Evolutionary conservation across 1,140 invertebrate species (phyloP).

Genomic region (Drosophila sproati): DNA sequence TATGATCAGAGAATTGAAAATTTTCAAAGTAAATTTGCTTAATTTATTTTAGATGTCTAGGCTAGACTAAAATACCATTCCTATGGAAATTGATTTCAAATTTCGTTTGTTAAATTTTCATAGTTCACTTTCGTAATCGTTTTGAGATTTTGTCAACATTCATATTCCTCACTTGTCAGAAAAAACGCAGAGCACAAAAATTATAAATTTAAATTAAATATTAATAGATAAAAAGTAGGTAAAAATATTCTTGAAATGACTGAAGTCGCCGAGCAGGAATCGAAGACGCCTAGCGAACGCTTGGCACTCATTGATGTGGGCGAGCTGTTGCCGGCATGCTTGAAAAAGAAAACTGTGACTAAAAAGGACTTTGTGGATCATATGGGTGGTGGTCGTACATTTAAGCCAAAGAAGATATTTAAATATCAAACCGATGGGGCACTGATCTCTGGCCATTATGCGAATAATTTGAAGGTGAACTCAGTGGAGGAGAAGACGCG

Average conservation of each 20-base stretch:
- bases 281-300: background rate
- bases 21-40: too few species aligned
- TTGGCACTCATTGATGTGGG: conserved; percentile 28
- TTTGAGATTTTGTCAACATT: too few species aligned
- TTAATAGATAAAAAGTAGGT: background rate
- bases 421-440: conserved; percentile 49
- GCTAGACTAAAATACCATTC: too few species aligned
- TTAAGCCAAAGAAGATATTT: conserved; percentile 2
- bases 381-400: conserved; percentile 8
- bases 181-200: background rate
- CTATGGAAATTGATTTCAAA: too few species aligned
- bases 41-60: too few species aligned
- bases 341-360: conserved; percentile 7
- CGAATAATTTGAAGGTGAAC: conserved; percentile 51
- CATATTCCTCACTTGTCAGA: background rate
- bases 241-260: conserved; percentile 8
- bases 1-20: too few species aligned
- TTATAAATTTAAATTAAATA: conserved; percentile 11
- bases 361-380: conserved; percentile 52
- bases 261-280: background rate
- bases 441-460: conserved; percentile 55
- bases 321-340: conserved; percentile 37
- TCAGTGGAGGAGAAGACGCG: conserved; percentile 34
- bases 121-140: too few species aligned
- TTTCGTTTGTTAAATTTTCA: too few species aligned